Conservation (phyloP, 2,113 vertebrate species). For the Dunckerocampus dactyliophorus region DNA sequence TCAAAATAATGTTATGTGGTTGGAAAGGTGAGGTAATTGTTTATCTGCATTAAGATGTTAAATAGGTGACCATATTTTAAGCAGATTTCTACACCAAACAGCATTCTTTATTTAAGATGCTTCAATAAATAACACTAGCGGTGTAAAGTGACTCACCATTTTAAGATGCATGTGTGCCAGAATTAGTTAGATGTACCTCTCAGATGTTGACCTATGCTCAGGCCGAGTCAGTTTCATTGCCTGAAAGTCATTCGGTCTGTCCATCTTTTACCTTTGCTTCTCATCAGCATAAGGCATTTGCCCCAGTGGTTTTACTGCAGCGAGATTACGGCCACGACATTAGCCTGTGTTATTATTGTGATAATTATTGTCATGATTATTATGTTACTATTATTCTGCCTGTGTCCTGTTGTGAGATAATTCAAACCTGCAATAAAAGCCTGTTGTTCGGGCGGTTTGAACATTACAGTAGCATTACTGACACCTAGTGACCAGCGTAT, state of each 20-base stretch:
- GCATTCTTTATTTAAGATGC: background rate
- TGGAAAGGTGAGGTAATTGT: background rate
- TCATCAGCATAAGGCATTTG: slow-evolving; percentile 7
- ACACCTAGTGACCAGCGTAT: too few relatives aligned
- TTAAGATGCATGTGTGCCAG: slow-evolving; percentile 3
- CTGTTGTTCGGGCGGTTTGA: too few relatives aligned
- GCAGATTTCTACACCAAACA: background rate
- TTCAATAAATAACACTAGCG: slow-evolving; percentile 12
- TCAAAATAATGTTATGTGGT: background rate
- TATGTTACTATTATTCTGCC: too few relatives aligned
- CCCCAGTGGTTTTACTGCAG: background rate
- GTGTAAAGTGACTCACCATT: slow-evolving; percentile 34
- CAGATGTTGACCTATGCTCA: slow-evolving; percentile 17
- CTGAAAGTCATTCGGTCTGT: background rate
- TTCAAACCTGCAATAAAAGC: too few relatives aligned
- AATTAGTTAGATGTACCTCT: background rate
- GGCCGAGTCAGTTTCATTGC: slow-evolving; percentile 12
- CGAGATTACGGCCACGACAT: too few relatives aligned
- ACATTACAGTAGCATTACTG: too few relatives aligned
- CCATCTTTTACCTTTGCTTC: slow-evolving; percentile 5
- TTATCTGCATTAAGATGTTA: background rate
- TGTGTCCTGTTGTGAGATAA: too few relatives aligned
- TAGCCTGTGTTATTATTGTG: too few relatives aligned
- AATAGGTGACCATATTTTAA: background rate
- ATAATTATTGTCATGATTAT: too few relatives aligned